Evolutionary conservation across 2,113 vertebrate species (phyloP), one percentile per base, ranked within the genome.

Genomic region (Bos indicus): DNA sequence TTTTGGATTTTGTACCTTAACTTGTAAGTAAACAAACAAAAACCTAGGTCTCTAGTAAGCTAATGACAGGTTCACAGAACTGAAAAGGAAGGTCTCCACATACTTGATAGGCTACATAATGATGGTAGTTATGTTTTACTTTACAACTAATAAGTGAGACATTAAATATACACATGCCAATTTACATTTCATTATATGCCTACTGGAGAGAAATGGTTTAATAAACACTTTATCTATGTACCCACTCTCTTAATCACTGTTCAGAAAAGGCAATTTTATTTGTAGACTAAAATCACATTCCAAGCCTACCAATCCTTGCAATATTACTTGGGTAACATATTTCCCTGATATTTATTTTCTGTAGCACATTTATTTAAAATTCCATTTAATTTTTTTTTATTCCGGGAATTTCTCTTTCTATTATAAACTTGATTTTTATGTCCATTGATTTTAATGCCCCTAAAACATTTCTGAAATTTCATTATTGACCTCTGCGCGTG

Each of bases 91-190:
- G 7, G 43, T 25, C 14, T 87, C 67, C 7, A 3, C 48, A 46
- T 52, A 71, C 9, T 91, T 94, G 36, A 60, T 52, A 52, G 21
- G n/a, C 84, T 87, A 74, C 28, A 51, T 54, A 85, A 94, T 82
- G 28, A 88, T 36, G 16, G 15, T 28, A 90, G 74, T 96, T 90
- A 88, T n/a, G 26, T 57, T 94, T 77, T 92, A 95, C 83, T 97
- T 93, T 90, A 77, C 90, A 95, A 52, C 26, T 60, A 95, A 46
- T 82, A 92, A 78, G 28, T 88, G 43, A 96, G 16, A 36, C 19
- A 86, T 92, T 96, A 92, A 97, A 94, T 62, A 54, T 26, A 85
- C 28, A 7, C n/a, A 77, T n/a, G 26, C 28, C 54, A 62, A 81
- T 84, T 94, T 90, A 90, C 4, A 92, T 88, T 90, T 91, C 33